These are phyloP conservation scores for Corythornis cristatus DNA, from an alignment of 2,113 vertebrate species.

Conservation along the genomic window DNA sequence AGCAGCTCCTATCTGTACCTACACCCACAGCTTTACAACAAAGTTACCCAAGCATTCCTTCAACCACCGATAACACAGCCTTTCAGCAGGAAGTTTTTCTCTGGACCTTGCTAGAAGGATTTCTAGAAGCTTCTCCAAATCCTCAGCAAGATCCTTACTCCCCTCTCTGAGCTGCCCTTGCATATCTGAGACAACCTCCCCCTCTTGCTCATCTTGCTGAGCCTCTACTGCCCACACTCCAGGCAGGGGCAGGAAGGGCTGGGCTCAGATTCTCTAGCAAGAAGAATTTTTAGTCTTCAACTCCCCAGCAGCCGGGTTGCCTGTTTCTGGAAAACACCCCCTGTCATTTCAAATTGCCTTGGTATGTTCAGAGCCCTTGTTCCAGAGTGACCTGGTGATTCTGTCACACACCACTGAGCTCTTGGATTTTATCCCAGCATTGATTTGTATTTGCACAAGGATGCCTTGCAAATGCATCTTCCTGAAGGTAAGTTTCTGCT, in stretches of 20 bases:
- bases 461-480: neutral
- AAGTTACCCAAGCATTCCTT: neutral
- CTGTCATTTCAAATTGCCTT: neutral
- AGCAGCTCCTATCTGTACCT: neutral
- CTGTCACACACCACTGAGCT: neutral
- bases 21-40: neutral
- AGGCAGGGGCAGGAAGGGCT: neutral
- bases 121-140: neutral
- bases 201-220: fast-evolving
- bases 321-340: neutral
- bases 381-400: neutral
- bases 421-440: neutral
- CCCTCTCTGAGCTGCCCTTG: neutral
- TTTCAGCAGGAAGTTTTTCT: neutral
- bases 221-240: neutral
- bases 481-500: neutral
- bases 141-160: neutral
- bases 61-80: fast-evolving
- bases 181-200: neutral
- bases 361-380: neutral
- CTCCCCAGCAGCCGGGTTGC: neutral
- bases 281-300: neutral
- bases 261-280: neutral
- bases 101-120: neutral
- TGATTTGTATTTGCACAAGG: neutral